These are phyloP conservation scores for Cardiocondyla obscurior DNA, from an alignment of 1,140 invertebrate species.

Conservation along the genomic window DNA sequence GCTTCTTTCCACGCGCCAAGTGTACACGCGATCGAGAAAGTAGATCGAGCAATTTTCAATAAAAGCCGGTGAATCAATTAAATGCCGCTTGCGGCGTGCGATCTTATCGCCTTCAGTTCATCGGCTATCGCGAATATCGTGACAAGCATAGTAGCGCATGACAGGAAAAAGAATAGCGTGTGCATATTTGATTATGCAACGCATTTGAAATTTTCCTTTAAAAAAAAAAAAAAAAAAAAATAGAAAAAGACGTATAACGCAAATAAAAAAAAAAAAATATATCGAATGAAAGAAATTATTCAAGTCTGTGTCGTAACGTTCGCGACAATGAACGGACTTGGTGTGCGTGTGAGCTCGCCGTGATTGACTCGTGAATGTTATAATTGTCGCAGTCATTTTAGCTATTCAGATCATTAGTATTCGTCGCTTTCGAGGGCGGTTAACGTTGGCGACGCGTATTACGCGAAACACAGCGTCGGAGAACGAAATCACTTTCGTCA, in stretches of 20 bases:
- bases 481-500: conserved; percentile 25
- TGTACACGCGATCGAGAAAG: background rate
- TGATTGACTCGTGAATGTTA: background rate
- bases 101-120: background rate
- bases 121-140: background rate
- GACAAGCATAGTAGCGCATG: background rate
- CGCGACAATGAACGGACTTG: background rate
- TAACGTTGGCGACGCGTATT: background rate
- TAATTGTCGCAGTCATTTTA: background rate
- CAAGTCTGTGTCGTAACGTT: background rate
- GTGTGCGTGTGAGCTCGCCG: background rate
- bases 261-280: background rate
- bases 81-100: background rate
- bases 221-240: background rate
- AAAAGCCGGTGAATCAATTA: background rate
- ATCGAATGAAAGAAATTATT: background rate
- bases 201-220: conserved; percentile 14
- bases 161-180: background rate
- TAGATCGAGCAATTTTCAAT: background rate
- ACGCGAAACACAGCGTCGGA: background rate
- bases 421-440: background rate
- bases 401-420: background rate
- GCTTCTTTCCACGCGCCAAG: background rate
- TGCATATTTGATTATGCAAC: background rate
- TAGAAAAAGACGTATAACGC: background rate